These are phyloP conservation scores for Apodemia mormo DNA, from an alignment of 2,888 invertebrate species.

Conservation along the genomic window DNA sequence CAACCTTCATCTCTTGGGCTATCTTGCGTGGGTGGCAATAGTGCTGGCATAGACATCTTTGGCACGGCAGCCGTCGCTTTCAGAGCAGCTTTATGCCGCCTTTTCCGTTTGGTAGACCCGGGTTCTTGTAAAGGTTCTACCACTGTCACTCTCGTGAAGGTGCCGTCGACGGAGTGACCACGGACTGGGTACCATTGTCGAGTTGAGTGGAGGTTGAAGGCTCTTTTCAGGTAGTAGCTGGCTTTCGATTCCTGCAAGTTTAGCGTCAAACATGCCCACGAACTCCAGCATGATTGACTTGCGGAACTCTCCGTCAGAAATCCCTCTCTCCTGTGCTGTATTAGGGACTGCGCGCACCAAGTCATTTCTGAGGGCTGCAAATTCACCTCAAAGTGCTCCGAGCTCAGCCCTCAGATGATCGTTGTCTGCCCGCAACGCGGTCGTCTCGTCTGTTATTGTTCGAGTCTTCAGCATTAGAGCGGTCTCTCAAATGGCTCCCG, in stretches of 20 bases:
- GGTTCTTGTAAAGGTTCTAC: no score
- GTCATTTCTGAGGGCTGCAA: background rate
- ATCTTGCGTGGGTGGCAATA: no score
- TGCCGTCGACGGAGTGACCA: no score
- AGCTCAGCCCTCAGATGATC: background rate
- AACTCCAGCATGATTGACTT: background rate
- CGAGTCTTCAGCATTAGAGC: background rate
- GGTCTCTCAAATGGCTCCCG: slow-evolving; percentile 21
- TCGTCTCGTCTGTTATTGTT: background rate
- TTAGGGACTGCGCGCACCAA: background rate
- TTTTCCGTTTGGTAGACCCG: no score
- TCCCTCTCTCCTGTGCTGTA: background rate
- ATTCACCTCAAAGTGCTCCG: background rate
- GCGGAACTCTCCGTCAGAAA: background rate
- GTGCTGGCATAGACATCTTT: no score
- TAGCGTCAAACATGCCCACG: background rate
- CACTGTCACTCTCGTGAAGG: background rate
- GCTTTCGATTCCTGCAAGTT: background rate
- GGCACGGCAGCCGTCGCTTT: no score
- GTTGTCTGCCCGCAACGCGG: background rate
- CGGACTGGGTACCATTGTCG: no score
- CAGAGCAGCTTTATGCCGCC: no score
- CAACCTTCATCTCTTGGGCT: no score
- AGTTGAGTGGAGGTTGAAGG: background rate
- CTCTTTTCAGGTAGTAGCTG: background rate